These are phyloP conservation scores for Caenorhabditis latens DNA, from an alignment of 1,140 invertebrate species.

Conservation along the genomic window DNA sequence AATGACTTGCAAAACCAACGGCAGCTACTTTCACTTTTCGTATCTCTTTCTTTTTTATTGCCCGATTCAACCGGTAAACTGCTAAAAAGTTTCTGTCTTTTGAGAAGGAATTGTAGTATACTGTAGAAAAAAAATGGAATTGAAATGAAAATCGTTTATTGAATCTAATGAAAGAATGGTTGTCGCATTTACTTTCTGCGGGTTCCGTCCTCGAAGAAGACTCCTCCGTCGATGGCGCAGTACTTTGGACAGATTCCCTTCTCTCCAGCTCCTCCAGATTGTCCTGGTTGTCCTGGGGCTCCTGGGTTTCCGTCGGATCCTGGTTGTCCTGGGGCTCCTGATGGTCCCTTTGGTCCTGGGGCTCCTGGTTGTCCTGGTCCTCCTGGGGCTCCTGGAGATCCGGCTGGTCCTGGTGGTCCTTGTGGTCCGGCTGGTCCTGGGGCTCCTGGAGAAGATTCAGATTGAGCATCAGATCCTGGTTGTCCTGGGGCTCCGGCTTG, in stretches of 20 bases:
- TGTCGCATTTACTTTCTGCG: conserved; percentile 34
- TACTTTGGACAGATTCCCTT: conserved; percentile 77
- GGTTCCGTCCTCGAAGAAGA: conserved; percentile 77
- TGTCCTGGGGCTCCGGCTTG: conserved; percentile 58
- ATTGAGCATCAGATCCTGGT: conserved; percentile 57
- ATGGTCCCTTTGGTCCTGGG: conserved; percentile 61
- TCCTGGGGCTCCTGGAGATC: conserved; percentile 48
- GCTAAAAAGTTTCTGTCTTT: not conserved
- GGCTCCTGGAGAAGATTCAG: conserved; percentile 43
- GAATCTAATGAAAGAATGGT: not conserved
- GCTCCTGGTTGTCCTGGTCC: conserved; percentile 57
- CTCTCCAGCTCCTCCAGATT: conserved; percentile 64
- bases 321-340: conserved; percentile 61
- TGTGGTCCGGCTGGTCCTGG: conserved; percentile 60
- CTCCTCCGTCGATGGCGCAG: conserved; percentile 76
- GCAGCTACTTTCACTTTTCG: conserved; percentile 18
- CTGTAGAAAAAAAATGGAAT: not conserved
- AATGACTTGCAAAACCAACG: conserved; percentile 3
- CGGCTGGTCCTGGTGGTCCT: conserved; percentile 56
- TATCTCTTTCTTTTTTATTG: not conserved
- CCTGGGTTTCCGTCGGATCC: conserved; percentile 63
- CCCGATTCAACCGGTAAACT: not conserved
- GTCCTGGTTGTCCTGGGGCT: conserved; percentile 63
- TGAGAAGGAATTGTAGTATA: not conserved
- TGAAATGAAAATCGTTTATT: conserved; percentile 37